Base-by-base conservation (phyloP, 2,113 vertebrate species). In the Ellobius talpinus region DNA sequence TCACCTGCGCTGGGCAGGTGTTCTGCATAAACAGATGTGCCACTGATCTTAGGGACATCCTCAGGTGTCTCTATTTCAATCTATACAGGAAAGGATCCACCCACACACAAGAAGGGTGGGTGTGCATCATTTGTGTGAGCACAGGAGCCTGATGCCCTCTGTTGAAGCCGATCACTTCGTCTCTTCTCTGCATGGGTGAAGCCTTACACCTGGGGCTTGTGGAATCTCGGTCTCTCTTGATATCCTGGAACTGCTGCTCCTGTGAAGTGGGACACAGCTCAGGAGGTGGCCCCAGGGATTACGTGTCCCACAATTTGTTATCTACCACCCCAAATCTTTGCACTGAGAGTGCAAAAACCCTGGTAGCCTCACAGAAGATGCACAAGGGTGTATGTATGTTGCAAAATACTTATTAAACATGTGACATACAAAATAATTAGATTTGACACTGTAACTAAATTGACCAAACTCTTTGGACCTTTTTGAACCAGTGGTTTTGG, bases 91-190 rank as follows among this genome's bases (percentile, higher is more conserved):
- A 24, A 19, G 36, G 26, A 33, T 92, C 21, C 19, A 13, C n/a
- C 39, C 47, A 29, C 14, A n/a, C 31, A 24, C 0, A 10, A 17
- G 70, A 39, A 66, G 42, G 2, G 5, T 10, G 1, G 17, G 0
- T 63, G 2, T 4, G 31, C 42, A 39, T 17, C 10, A 4, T 10
- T 36, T 10, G 36, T 11, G 5, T 55, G 17, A 58, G 29, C 7
- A 0, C 31, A 14, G 16, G 72, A 68, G 21, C 3, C 26, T 0
- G 0, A 33, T 45, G 14, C 11, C 17, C 14, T 24, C 33, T 19
- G 3, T 3, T 12, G 26, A 73, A 39, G 65, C 72, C 23, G 8
- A 10, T 17, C 5, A 33, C 70, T 14, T n/a, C 5, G 1, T 55
- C 50, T 63, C 45, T 13, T 31, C 45, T 26, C 70, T 14, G 10